Base-by-base conservation (phyloP, 2,888 invertebrate species). In the Pocota personata region DNA sequence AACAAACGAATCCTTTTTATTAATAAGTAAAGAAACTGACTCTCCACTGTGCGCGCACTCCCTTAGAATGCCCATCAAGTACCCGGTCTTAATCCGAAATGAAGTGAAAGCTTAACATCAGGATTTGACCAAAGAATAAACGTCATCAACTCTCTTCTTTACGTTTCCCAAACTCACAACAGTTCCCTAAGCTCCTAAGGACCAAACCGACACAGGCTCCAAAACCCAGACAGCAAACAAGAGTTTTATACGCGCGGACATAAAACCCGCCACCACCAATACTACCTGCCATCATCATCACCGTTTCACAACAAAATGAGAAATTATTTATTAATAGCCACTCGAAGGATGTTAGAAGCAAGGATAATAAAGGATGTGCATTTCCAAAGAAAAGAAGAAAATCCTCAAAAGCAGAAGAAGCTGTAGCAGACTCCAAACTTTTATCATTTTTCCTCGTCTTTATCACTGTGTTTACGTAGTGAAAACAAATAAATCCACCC, bases 301-400 rank as follows among this genome's bases (percentile, higher is more conserved):
- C 40, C 16, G 3, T 12, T 64, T 43, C 24, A 46, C 12, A 40
- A 67, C 86, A 72, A 86, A 84, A 86, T 86, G 86, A 86, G 82
- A 86, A 86, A 86, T 86, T 86, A 86, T 86, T 86, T 86, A 86
- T 86, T 86, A 86, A 86, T 86, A 72, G 86, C 82, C 76, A 80
- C 86, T 86, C 86, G 72, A 86, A 86, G 75, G 86, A 86, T 77
- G 76, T 82, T 86, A 82, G 82, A 76, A 76, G 79, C 58, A 40
- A 67, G 82, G 86, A 86, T 86, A 86, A 86, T 82, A 86, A 82
- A 77, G 72, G 76, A 86, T 80, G 76, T 82, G 80, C 86, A 86
- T 35, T 43, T 69, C 50, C 40, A 2, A 72, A 76, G 66, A 48
- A 67, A 72, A 78, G 58, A 67, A 82, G 66, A 58, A 80, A 71